Conservation (phyloP, 2,888 invertebrate species). For the Campoplex capitator region DNA sequence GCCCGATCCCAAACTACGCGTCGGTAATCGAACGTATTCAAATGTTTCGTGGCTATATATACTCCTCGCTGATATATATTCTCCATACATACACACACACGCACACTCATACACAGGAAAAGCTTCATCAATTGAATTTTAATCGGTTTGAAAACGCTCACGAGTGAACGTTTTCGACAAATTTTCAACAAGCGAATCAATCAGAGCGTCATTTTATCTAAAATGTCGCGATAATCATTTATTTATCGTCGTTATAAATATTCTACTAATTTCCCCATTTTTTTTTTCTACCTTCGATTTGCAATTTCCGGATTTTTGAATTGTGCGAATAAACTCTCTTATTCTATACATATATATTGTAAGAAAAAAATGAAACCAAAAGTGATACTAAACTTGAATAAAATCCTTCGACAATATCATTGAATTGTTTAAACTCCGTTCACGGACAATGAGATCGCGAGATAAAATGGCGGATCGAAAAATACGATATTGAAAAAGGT, state of each 20-base stretch:
- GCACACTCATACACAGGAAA: conserved; percentile 47
- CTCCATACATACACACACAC: conserved; percentile 40
- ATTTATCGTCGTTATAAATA: conserved; percentile 5
- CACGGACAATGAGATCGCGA: neutral
- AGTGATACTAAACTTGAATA: no score
- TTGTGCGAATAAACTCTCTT: no score
- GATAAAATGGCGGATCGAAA: neutral
- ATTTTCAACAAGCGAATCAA: conserved; percentile 18
- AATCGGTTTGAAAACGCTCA: conserved; percentile 15
- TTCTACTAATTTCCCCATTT: neutral
- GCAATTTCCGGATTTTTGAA: no score
- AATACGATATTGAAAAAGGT: neutral
- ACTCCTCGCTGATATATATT: conserved; percentile 62
- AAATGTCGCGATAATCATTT: neutral
- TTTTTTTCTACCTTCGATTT: neutral
- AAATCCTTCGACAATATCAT: neutral
- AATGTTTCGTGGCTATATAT: conserved; percentile 71
- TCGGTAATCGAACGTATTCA: conserved; percentile 75
- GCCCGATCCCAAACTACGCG: conserved; percentile 71
- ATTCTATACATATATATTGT: no score
- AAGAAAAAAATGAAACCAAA: no score
- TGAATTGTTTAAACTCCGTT: neutral
- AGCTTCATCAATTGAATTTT: conserved; percentile 12
- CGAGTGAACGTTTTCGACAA: conserved; percentile 6
- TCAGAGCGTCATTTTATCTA: neutral